These are phyloP conservation scores for Bryconaethiops microstoma DNA, from an alignment of 2,797 vertebrate genomes.

Conservation along the genomic window DNA sequence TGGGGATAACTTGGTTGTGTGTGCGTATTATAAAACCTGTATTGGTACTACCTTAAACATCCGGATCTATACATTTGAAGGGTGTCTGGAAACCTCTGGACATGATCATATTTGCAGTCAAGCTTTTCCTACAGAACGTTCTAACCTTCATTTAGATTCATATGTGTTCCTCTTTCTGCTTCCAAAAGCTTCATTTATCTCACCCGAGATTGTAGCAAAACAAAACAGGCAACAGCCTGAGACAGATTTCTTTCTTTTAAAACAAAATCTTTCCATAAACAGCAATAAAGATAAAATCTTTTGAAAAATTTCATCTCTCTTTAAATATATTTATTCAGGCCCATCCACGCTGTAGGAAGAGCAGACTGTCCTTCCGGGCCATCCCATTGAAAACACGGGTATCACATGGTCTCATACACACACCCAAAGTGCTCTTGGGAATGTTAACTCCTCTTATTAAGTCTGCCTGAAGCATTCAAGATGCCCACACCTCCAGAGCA, in stretches of 20 bases:
- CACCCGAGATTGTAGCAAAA: constrained; percentile 65
- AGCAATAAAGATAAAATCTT: constrained; percentile 54
- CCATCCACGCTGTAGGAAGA: constrained; percentile 55
- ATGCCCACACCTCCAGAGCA: constrained; percentile 31
- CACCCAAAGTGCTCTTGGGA: constrained; percentile 58
- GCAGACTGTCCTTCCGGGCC: constrained; percentile 44
- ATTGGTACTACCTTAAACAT: background rate
- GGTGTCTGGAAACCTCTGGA: background rate
- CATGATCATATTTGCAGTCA: background rate
- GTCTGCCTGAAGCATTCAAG: constrained; percentile 49
- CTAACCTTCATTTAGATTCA: background rate
- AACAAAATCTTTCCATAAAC: constrained; percentile 56
- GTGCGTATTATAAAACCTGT: background rate
- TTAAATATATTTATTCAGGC: constrained; percentile 67
- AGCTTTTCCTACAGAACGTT: background rate
- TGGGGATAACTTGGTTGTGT: background rate
- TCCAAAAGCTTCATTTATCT: constrained; percentile 62
- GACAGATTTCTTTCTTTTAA: constrained; percentile 60
- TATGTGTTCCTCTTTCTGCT: background rate
- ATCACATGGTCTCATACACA: constrained; percentile 52
- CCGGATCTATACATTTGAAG: background rate
- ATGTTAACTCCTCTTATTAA: constrained; percentile 52
- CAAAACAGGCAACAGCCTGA: constrained; percentile 41
- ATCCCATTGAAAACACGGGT: constrained; percentile 63
- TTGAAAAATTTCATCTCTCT: constrained; percentile 55